These are phyloP conservation scores for Glossosoma conforme DNA, from an alignment of 1,140 invertebrate species.

Conservation along the genomic window DNA sequence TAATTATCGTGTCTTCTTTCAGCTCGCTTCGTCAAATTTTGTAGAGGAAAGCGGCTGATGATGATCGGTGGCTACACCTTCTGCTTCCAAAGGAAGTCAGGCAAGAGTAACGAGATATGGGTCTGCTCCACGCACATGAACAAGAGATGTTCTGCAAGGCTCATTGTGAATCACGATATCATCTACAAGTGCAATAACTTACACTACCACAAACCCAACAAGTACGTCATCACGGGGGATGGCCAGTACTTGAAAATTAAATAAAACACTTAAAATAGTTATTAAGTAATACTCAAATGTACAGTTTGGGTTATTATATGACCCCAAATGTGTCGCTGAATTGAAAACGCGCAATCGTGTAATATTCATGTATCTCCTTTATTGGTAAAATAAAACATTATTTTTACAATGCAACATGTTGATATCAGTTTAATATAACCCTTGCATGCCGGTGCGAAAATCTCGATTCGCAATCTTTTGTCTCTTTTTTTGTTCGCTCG, in stretches of 20 bases:
- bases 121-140: conserved; percentile 7
- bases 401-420: not conserved
- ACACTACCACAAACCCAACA: conserved; percentile 1
- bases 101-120: not conserved
- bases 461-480: no score
- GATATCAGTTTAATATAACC: no score
- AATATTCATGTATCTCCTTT: not conserved
- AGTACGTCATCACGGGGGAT: not conserved
- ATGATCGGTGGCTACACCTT: conserved; percentile 2
- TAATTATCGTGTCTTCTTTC: not conserved
- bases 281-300: not conserved
- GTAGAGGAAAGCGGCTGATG: conserved; percentile 3
- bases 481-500: no score
- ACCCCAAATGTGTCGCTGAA: not conserved
- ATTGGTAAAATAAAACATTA: not conserved
- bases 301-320: not conserved
- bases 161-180: not conserved
- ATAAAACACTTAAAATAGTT: not conserved
- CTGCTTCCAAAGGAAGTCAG: not conserved
- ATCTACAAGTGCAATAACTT: not conserved
- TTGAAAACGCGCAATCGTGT: not conserved
- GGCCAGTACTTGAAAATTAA: conserved; percentile 3
- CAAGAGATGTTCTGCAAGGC: conserved; percentile 3
- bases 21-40: conserved; percentile 3
- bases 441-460: no score